Conservation (phyloP, 2,888 invertebrate genomes). For the Meta bourneti region DNA sequence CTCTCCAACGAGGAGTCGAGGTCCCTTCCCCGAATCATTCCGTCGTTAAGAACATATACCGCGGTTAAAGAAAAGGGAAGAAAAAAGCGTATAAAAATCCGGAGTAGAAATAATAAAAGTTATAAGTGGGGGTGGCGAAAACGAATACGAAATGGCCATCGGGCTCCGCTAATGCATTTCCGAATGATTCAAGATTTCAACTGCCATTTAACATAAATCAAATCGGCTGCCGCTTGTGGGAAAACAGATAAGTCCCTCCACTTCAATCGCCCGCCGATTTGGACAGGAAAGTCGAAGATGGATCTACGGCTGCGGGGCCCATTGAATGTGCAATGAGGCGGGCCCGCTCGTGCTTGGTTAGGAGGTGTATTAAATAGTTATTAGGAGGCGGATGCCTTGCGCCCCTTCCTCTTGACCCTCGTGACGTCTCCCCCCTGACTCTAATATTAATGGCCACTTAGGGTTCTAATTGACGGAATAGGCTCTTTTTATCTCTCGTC, state of each 20-base stretch:
- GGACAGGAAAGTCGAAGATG: conserved; percentile 64
- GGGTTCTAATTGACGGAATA: conserved; percentile 58
- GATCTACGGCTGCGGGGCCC: conserved; percentile 58
- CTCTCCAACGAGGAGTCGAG: not conserved
- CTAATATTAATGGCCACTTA: conserved; percentile 70
- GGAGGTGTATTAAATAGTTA: conserved; percentile 73
- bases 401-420: not conserved
- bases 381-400: conserved; percentile 48
- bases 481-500: conserved; percentile 23
- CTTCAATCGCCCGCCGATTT: conserved; percentile 58
- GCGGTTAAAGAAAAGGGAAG: not conserved
- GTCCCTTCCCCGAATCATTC: conserved; percentile 1
- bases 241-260: conserved; percentile 57
- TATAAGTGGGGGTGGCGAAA: not conserved
- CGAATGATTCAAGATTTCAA: conserved; percentile 68
- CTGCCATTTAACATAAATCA: conserved; percentile 74
- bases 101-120: too few species aligned
- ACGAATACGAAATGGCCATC: conserved; percentile 49
- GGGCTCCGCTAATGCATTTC: conserved; percentile 65
- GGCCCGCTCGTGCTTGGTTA: conserved; percentile 52
- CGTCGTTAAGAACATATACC: conserved; percentile 32
- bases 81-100: too few species aligned
- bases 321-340: conserved; percentile 70
- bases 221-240: conserved; percentile 51
- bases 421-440: conserved; percentile 14